Evolutionary conservation across 1,140 invertebrate genomes (phyloP), one percentile per base, ranked within the genome.

Genomic region (Hesperophylax magnus): DNA sequence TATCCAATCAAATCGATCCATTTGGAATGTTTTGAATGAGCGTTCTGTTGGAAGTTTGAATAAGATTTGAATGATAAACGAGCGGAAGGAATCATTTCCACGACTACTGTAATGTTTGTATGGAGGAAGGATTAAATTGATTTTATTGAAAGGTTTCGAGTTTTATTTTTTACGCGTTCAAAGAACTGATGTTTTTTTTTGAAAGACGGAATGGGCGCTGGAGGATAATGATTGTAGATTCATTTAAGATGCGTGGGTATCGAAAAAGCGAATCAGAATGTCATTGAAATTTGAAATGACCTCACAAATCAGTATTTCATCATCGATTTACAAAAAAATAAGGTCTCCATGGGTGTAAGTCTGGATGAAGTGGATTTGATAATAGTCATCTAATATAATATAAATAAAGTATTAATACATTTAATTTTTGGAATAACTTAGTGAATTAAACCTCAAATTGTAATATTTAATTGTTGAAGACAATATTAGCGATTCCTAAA

Each of bases 1-100:
- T 20, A 79, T 79, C 81, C 67, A 82, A 82, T 58, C 31, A 72
- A 75, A 79, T 82, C 81, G 81, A 82, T 82, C n/a, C 71, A 27
- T 39, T 72, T 77, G 78, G 65, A 78, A 77, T 79, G 60, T 77
- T 72, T 77, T 79, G 81, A 82, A 75, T 77, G 56, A 63, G 24
- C 52, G 56, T 47, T 52, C 75, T 77, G 56, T 61, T 56, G 53
- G 52, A 75, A 56, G 56, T 75, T 58, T 63, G 34, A 77, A 77
- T 77, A 58, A 39, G 56, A 61, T 77, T 77, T 77, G 75, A 77
- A 77, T 77, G 75, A 77, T 77, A 77, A 63, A 77, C 47, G 75
- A 77, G 75, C 54, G 60, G 58, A 58, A 77, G 34, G 53, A 74
- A 74, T 61, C 17, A 34, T 77, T 74, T 18, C 56, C 20, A 34